Base-by-base conservation (phyloP, 1,140 invertebrate genomes). In the Tetragonula clypearis region DNA sequence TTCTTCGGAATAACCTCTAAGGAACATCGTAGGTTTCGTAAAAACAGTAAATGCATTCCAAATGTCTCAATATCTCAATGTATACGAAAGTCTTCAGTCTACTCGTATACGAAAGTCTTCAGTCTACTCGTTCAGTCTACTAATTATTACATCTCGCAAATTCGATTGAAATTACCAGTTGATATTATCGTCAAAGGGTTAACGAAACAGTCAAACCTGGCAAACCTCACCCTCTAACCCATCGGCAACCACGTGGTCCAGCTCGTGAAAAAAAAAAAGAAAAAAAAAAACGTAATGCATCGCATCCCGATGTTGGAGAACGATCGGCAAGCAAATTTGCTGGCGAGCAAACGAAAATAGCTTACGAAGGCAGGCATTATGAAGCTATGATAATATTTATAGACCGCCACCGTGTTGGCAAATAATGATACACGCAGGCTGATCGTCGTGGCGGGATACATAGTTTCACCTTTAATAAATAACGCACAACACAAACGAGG, bases 381-480 rank as follows among this genome's bases (percentile, higher is more conserved):
- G 82, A 84, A 84, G 82, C 82, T 79, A 84, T 84, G 82, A 84
- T 73, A 84, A 79, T 84, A 84, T 84, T 84, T 84, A 84, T 84
- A 84, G 77, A 84, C 56, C 76, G 82, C 75, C 82, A 84, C 72
- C 77, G 82, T 49, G 41, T 84, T 84, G 82, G 82, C 82, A 84
- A 84, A 84, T 84, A 84, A 84, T 84, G 82, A 79, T 77, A 84
- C 82, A 56, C 73, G 49, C 15, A 49, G 49, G 12, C 53, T 30
- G 41, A 74, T 82, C 55, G 74, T 41, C 21, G 82, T 35, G 41
- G 49, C 66, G 19, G 82, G 55, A 84, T 65, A 49, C 41, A 49
- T 49, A 79, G 76, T 84, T 72, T 72, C 56, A 49, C 68, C 68
- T 84, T 84, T 73, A 79, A 84, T 84, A 84, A 84, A 84, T 84